These are phyloP conservation scores for Pararge aegeria DNA, from an alignment of 1,140 invertebrate species.

Conservation along the genomic window DNA sequence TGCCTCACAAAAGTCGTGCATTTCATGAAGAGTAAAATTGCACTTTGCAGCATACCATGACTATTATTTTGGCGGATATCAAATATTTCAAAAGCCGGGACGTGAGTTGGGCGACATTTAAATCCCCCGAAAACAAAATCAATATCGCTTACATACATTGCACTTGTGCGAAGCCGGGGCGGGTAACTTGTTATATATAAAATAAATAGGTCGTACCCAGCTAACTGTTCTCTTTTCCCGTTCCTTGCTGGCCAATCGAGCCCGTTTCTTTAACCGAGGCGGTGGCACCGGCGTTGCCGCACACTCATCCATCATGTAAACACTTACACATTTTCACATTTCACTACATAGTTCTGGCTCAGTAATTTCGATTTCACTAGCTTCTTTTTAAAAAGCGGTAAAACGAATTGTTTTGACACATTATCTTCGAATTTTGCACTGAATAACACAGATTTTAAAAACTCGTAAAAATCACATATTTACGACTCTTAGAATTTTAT, in stretches of 20 bases:
- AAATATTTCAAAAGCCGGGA: too few species aligned
- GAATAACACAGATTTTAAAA: not conserved
- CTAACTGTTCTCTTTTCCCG: slow-evolving; percentile 58
- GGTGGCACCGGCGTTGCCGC: slow-evolving; percentile 60
- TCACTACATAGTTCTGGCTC: slow-evolving; percentile 19
- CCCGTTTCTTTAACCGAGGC: slow-evolving; percentile 70
- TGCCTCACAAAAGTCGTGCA: too few species aligned
- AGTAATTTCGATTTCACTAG: slow-evolving; percentile 49
- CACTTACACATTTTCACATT: slow-evolving; percentile 33
- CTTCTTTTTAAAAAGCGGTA: slow-evolving; percentile 53
- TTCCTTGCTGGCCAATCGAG: slow-evolving; percentile 53
- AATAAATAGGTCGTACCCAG: slow-evolving; percentile 51
- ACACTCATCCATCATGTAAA: slow-evolving; percentile 32
- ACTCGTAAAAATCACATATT: not conserved
- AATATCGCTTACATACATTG: too few species aligned
- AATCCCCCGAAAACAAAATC: too few species aligned
- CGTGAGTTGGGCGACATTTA: too few species aligned
- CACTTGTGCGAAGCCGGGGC: too few species aligned
- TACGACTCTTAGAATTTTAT: not conserved
- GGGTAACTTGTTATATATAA: not conserved
- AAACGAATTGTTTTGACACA: slow-evolving; percentile 40
- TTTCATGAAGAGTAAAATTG: too few species aligned
- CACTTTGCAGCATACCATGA: too few species aligned
- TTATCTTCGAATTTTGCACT: slow-evolving; percentile 10
- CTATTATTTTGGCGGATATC: too few species aligned